These are phyloP conservation scores for Callaeas wilsoni DNA, from an alignment of 2,113 vertebrate species.

Conservation along the genomic window DNA sequence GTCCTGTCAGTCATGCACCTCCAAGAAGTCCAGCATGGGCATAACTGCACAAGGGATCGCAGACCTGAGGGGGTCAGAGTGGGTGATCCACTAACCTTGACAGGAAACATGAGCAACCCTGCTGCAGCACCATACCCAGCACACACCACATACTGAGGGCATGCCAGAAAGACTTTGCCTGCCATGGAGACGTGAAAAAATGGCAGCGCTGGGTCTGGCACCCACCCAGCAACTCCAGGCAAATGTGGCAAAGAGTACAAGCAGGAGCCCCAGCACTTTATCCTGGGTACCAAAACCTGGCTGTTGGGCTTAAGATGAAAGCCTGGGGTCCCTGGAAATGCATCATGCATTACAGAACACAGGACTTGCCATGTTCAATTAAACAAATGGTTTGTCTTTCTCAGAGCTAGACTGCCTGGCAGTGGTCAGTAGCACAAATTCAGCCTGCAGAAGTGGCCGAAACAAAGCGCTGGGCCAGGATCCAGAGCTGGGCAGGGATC, in stretches of 20 bases:
- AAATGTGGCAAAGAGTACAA: neutral
- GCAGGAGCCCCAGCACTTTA: neutral
- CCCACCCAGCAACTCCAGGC: neutral
- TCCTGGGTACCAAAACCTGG: neutral
- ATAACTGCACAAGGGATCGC: neutral
- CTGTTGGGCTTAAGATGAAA: neutral
- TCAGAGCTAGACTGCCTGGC: neutral
- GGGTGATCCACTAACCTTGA: neutral
- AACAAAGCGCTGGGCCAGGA: neutral
- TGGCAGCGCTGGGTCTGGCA: neutral
- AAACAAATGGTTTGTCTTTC: neutral
- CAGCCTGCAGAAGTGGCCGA: neutral
- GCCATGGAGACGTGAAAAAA: neutral
- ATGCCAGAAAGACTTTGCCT: neutral
- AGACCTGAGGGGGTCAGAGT: neutral
- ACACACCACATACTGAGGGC: neutral
- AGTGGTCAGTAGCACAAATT: neutral
- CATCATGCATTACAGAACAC: neutral
- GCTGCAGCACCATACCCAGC: neutral
- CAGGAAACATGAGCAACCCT: neutral
- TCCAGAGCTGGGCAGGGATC: neutral
- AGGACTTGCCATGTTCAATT: neutral
- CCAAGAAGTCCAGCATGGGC: neutral
- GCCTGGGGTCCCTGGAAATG: neutral
- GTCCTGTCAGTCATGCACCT: neutral